Conservation (phyloP, 2,888 invertebrate species). For the Uropetala carovei region DNA sequence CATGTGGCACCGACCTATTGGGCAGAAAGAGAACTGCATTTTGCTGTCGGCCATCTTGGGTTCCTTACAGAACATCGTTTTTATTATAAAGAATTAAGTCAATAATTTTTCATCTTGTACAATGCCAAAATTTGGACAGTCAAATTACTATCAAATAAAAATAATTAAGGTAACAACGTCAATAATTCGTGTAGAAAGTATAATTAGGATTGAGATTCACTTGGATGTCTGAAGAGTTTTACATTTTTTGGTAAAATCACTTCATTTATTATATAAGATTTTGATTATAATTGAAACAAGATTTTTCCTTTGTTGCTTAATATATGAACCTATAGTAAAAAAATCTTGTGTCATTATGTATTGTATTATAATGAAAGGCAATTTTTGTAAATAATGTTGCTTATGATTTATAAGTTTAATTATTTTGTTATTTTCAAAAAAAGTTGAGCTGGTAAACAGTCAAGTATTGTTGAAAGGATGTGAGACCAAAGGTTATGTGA, state of each 20-base stretch:
- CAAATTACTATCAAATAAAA: background rate
- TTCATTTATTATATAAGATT: no score
- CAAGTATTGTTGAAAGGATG: conserved; percentile 96
- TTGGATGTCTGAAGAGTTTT: background rate
- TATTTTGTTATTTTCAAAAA: conserved; percentile 68
- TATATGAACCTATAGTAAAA: background rate
- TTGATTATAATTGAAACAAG: background rate
- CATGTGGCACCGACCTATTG: no score
- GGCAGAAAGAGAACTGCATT: no score
- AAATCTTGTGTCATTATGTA: background rate
- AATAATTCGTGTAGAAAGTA: background rate
- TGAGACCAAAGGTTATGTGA: conserved; percentile 97
- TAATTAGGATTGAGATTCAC: background rate
- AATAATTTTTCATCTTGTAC: no score
- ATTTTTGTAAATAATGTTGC: background rate
- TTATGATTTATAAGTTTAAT: background rate
- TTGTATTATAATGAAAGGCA: background rate
- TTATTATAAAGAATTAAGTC: no score
- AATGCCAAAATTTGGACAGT: no score
- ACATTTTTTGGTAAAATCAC: no score
- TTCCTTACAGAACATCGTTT: no score
- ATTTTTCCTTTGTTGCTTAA: background rate
- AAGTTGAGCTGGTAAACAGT: conserved; percentile 93
- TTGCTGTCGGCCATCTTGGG: no score
- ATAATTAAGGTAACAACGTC: background rate